Evolutionary conservation across 2,888 invertebrate species (phyloP).

Genomic region (Ormyrus labotus): DNA sequence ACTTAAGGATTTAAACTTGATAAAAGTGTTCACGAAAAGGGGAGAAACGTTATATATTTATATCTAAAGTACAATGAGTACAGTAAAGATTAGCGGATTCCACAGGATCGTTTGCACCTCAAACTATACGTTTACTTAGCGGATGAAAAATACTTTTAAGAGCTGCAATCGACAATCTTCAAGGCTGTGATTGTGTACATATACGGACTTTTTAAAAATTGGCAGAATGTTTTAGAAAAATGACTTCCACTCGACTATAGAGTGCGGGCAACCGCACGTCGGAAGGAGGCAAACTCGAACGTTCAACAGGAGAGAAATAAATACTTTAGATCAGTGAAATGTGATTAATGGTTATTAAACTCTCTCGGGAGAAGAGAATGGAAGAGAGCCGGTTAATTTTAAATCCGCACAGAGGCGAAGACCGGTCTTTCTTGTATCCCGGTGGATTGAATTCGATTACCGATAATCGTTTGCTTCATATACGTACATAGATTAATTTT

Average conservation of each 20-base stretch:
- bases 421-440: too few relatives aligned
- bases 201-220: not conserved
- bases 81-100: conserved; percentile 11
- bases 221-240: conserved; percentile 6
- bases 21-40: not conserved
- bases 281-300: too few relatives aligned
- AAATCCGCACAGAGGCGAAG: too few relatives aligned
- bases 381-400: too few relatives aligned
- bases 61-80: conserved; percentile 1
- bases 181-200: conserved; percentile 50
- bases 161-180: conserved; percentile 25
- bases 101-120: conserved; percentile 30
- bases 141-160: conserved; percentile 8
- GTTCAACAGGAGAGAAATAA: too few relatives aligned
- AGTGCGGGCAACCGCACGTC: too few relatives aligned
- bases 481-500: too few relatives aligned
- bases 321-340: too few relatives aligned
- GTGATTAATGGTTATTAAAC: too few relatives aligned
- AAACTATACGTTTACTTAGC: conserved; percentile 10
- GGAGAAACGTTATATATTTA: not conserved
- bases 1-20: not conserved
- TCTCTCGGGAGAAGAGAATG: too few relatives aligned
- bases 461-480: too few relatives aligned
- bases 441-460: too few relatives aligned
- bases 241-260: not conserved